Base-by-base conservation (phyloP, 2,113 vertebrate species). In the Siniperca knerii region DNA sequence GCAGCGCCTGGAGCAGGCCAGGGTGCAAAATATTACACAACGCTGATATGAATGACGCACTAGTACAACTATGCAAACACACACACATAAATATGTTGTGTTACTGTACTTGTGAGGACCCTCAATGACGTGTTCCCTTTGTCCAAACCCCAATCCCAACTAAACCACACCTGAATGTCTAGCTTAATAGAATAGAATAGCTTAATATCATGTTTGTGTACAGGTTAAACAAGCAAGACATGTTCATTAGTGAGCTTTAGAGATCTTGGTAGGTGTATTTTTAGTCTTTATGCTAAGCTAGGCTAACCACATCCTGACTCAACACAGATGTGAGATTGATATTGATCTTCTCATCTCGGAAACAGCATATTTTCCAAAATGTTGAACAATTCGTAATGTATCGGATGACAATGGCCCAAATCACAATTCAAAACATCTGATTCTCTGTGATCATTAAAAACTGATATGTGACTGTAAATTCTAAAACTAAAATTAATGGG, bases 11-110 rank as follows among this genome's bases (percentile, higher is more conserved):
- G 21, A 66, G 68, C 40, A 2, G 55, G 29, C 55, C 66, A 29
- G 5, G 33, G 40, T 35, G 65, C 61, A 8, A 67, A 1, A n/a
- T 25, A 44, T 73, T 62, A 81, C 81, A 81, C 25, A 87, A 64
- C 73, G 37, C 75, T 9, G n/a, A 78, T 40, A 79, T 8, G 68
- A 58, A 42, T 80, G 78, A 85, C 65, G 35, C 66, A 79, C 25
- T 21, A n/a, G 20, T 54, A 15, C 20, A 79, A 65, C n/a, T 64
- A 58, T 21, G 23, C 69, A 77, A 15, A 68, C 72, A 61, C 67
- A 58, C 42, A 46, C 67, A 50, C 58, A 60, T 15, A 16, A 4
- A n/a, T 3, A n/a, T 4, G 75, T 16, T 44, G 65, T 55, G 44
- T 86, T 76, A 20, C 50, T 73, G 10, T 7, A 33, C 61, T 74